Conservation (phyloP, 2,113 vertebrate genomes). For the Crotalus viridis region DNA sequence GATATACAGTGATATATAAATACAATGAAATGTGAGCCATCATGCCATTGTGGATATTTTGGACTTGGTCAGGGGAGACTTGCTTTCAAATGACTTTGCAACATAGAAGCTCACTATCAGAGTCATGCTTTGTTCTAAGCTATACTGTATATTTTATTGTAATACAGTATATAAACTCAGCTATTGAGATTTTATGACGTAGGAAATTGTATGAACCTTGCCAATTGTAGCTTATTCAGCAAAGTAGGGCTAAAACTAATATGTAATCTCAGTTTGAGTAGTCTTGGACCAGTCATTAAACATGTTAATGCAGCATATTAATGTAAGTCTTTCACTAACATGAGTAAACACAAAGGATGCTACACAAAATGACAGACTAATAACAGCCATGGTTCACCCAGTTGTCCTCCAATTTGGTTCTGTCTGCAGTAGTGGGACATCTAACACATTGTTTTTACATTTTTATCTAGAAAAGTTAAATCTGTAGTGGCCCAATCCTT, state of each 20-base stretch:
- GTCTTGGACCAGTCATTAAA: not conserved
- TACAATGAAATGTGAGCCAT: not conserved
- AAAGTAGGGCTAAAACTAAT: not conserved
- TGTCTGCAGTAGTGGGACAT: not conserved
- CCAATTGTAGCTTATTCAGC: not conserved
- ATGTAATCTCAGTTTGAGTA: not conserved
- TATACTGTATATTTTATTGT: not conserved
- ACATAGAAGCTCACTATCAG: not conserved
- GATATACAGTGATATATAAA: not conserved
- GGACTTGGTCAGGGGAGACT: not conserved
- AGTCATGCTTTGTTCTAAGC: not conserved
- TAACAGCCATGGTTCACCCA: not conserved
- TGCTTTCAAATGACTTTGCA: not conserved
- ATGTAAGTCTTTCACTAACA: not conserved
- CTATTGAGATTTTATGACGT: not conserved
- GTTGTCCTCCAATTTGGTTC: not conserved
- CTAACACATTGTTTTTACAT: not conserved
- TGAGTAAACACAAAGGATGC: not conserved
- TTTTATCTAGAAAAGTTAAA: not conserved
- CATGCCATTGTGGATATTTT: not conserved
- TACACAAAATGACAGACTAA: not conserved
- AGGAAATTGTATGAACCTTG: not conserved
- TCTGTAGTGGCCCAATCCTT: not conserved
- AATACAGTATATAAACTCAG: not conserved
- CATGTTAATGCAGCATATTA: not conserved